Conservation (phyloP, 2,888 invertebrate genomes). For the Mythimna lalbum region DNA sequence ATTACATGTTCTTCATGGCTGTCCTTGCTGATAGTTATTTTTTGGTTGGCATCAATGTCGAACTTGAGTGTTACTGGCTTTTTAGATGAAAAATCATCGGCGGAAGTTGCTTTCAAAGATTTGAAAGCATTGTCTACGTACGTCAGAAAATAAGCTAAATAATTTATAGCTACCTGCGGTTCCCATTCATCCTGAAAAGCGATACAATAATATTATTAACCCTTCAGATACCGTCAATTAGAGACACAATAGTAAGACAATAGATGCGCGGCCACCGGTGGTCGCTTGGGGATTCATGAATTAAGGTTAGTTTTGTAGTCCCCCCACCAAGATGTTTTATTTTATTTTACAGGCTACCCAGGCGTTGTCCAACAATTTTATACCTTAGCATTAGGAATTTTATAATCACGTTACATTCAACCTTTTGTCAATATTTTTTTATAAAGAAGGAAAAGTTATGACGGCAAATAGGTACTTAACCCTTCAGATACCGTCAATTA, state of each 20-base stretch:
- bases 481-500: too few species aligned
- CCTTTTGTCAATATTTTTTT: too few species aligned
- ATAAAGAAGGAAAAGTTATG: too few species aligned
- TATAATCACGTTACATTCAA: too few species aligned
- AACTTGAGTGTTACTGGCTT: slow-evolving; percentile 63
- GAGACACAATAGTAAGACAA: too few species aligned
- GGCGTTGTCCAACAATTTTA: too few species aligned
- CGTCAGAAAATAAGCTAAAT: slow-evolving; percentile 64
- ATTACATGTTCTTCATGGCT: slow-evolving; percentile 50
- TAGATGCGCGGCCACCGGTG: too few species aligned
- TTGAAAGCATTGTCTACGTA: slow-evolving; percentile 62
- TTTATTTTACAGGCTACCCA: too few species aligned
- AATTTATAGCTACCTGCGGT: slow-evolving; percentile 63
- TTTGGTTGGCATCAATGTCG: slow-evolving; percentile 57
- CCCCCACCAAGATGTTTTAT: neutral
- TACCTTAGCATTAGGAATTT: too few species aligned
- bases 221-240: too few species aligned
- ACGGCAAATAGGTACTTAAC: too few species aligned
- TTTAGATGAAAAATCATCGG: slow-evolving; percentile 21
- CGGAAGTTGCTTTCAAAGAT: slow-evolving; percentile 23
- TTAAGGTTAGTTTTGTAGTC: neutral
- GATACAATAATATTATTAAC: slow-evolving; percentile 6
- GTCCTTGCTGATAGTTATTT: slow-evolving; percentile 52
- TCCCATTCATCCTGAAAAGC: slow-evolving; percentile 70
- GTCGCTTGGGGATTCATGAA: too few species aligned